phyloP scores from a whole-genome alignment of 1,140 invertebrate genomes.

The Geopemphigus sp. region DNA sequence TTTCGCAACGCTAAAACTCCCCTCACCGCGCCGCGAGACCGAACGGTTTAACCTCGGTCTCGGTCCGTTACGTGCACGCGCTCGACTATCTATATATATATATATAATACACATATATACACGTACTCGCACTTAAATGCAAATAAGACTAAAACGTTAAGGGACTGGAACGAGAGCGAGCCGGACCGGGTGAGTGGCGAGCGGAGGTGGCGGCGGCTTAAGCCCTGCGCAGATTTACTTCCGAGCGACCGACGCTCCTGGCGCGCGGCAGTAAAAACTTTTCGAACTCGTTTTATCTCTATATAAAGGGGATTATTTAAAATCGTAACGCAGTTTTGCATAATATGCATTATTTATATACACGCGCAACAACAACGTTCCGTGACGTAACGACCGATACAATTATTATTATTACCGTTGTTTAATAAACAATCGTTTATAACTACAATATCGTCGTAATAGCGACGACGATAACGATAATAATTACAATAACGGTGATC shows the following conservation, averaged over 20 bases:
- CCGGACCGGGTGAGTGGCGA: too few species aligned
- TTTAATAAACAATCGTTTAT: conserved; percentile 27
- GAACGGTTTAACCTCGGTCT: conserved; percentile 11
- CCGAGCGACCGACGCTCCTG: conserved; percentile 26
- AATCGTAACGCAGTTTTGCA: conserved; percentile 23
- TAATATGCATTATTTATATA: too few species aligned
- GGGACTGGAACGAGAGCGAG: not conserved
- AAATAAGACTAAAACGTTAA: conserved; percentile 36
- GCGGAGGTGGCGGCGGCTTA: not conserved
- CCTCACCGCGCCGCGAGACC: not conserved
- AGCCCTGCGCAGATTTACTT: conserved; percentile 29
- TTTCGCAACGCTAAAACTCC: not conserved
- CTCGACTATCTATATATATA: too few species aligned
- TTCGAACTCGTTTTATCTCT: conserved; percentile 30
- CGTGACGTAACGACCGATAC: conserved; percentile 21
- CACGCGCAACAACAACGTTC: not conserved
- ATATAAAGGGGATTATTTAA: conserved; percentile 24
- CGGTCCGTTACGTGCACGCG: conserved; percentile 7
- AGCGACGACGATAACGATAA: not conserved
- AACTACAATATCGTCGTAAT: not conserved
- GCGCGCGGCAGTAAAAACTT: conserved; percentile 28
- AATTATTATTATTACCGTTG: conserved; percentile 4
- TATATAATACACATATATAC: too few species aligned
- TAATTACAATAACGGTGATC: too few species aligned
- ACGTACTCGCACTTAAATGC: conserved; percentile 17